phyloP scores from a whole-genome alignment of 2,113 vertebrate genomes.

The Hyaena hyaena region DNA sequence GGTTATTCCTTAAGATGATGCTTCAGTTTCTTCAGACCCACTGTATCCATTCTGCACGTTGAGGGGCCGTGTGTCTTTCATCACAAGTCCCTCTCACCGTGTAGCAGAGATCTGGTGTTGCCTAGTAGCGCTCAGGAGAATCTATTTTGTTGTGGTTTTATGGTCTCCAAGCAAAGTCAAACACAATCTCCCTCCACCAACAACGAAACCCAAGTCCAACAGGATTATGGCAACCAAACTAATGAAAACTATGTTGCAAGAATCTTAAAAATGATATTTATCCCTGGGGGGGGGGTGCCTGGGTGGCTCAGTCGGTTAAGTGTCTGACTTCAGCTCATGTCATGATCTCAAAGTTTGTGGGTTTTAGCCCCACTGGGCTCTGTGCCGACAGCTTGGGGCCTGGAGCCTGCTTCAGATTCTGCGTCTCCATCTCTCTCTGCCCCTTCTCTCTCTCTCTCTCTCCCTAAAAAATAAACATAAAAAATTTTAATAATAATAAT shows the following conservation, averaged over 20 bases:
- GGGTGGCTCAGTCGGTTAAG: no score
- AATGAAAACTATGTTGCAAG: background rate
- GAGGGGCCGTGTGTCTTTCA: background rate
- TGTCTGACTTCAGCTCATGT: no score
- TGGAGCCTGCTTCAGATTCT: no score
- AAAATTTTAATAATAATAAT: background rate
- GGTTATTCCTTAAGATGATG: background rate
- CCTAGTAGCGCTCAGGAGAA: constrained; percentile 27
- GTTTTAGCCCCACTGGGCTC: no score
- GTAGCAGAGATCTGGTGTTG: constrained; percentile 6
- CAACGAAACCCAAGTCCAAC: background rate
- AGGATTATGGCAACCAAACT: background rate
- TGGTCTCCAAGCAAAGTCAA: constrained; percentile 75
- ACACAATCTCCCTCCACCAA: constrained; percentile 24
- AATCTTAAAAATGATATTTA: background rate
- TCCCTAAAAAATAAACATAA: no score
- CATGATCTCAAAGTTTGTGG: no score
- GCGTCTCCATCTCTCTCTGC: no score
- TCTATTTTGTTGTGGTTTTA: constrained; percentile 75
- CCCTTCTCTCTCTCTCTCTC: no score
- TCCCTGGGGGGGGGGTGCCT: no score
- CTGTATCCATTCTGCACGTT: no score
- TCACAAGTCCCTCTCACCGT: background rate
- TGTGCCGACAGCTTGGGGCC: no score
- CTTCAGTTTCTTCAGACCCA: background rate